phyloP scores from a whole-genome alignment of 2,113 vertebrate species.

The Cyprinodon brontotheroides region DNA sequence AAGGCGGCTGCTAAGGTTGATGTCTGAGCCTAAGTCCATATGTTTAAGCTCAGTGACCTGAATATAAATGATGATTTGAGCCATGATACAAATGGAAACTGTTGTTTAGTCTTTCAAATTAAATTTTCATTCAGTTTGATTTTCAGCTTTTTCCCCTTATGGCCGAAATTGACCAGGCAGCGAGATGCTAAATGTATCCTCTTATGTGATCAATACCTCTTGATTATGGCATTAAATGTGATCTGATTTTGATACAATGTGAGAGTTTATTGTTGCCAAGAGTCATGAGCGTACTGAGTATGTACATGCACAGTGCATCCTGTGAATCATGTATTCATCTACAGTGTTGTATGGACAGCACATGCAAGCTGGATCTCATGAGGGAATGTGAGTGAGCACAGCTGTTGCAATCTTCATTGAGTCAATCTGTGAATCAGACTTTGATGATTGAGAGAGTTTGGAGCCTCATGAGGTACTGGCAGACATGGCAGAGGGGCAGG shows the following conservation, averaged over 20 bases:
- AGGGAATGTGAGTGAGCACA: constrained; percentile 12
- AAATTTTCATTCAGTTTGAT: constrained; percentile 4
- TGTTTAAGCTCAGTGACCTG: constrained; percentile 44
- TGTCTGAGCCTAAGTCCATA: constrained; percentile 7
- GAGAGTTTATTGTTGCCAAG: constrained; percentile 34
- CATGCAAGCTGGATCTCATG: not conserved
- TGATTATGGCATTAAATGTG: constrained; percentile 44
- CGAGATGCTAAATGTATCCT: constrained; percentile 39
- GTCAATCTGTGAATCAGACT: constrained; percentile 29
- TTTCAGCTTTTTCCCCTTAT: constrained; percentile 7
- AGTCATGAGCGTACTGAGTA: not conserved
- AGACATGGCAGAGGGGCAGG: constrained; percentile 41
- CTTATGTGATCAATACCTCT: constrained; percentile 29
- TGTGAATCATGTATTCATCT: constrained; percentile 20
- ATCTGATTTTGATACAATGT: constrained; percentile 44
- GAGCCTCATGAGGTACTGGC: constrained; percentile 43
- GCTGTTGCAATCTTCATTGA: constrained; percentile 34
- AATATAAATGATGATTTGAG: constrained; percentile 24
- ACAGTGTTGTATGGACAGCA: constrained; percentile 8
- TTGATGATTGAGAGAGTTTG: constrained; percentile 30
- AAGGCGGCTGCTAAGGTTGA: constrained; percentile 28
- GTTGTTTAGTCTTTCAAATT: constrained; percentile 2
- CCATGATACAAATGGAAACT: constrained; percentile 12
- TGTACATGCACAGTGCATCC: not conserved
- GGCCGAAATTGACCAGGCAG: not conserved